Evolutionary conservation across 2,113 vertebrate species (phyloP), one percentile per base, ranked within the genome.

Genomic region (Alouatta palliata): DNA sequence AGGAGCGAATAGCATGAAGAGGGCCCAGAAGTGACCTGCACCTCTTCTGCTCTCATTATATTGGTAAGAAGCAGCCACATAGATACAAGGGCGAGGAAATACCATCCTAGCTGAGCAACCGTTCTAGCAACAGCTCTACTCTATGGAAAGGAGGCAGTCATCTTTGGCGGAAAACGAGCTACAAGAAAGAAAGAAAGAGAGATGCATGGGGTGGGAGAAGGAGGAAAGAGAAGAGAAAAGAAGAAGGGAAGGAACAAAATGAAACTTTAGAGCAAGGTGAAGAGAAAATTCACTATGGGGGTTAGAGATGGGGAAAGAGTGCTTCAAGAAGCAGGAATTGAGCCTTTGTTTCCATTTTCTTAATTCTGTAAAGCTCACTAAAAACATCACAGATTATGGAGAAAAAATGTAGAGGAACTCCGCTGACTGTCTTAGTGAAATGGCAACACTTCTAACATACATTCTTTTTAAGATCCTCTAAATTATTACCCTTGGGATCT

Each of bases 121-220:
- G 49, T 30, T 73, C 75, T 82, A 20, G 54, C 12, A n/a, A 32
- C 35, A 56, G 21, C 37, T 64, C 37, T 9, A n/a, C 10, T 14
- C 73, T 20, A 8, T 20, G 10, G n/a, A 90, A 79, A 61, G 20
- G 32, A 58, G 8, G 13, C 1, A 7, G 30, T 27, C 3, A 37
- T 54, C 20, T 40, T 17, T 71, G 16, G 19, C 52, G 79, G 68
- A 80, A 76, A 75, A 56, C 5, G 52, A 64, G 9, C 25, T n/a
- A 21, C 2, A 30, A 17, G 9, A 23, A 6, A 4, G 8, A 16
- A 1, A 8, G 9, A 40, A 25, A 3, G 5, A 27, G 8, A 6
- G 11, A 2, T 14, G 61, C 61, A 64, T 14, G 61, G 61, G 61
- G 11, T 30, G 10, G 3, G 25, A 23, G 0, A 52, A 2, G 37